Evolutionary conservation across 2,113 vertebrate genomes (phyloP).

Genomic region (Eudyptes chrysolophus): DNA sequence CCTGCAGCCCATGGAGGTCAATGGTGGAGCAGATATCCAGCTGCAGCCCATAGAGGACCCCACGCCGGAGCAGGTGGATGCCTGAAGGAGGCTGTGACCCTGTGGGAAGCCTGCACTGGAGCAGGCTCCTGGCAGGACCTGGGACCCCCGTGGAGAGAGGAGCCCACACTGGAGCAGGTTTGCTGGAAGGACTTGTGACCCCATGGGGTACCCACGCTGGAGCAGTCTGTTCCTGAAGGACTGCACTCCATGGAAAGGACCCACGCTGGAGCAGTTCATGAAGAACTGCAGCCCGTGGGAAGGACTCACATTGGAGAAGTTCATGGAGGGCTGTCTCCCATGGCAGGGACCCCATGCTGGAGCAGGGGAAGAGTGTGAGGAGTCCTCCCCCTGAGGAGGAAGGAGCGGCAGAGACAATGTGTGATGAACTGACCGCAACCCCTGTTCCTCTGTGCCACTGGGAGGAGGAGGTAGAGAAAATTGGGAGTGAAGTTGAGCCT

Average conservation of each 20-base stretch:
- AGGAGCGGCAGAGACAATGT: neutral
- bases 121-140: neutral
- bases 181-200: neutral
- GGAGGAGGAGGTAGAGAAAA: neutral
- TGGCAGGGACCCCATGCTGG: neutral
- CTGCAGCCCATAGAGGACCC: neutral
- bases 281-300: neutral
- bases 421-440: neutral
- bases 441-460: accelerated
- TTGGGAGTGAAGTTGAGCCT: neutral
- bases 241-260: neutral
- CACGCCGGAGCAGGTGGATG: neutral
- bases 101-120: neutral
- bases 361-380: neutral
- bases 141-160: too few relatives aligned
- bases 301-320: neutral
- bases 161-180: neutral
- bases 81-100: neutral
- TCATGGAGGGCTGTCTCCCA: neutral
- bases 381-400: neutral
- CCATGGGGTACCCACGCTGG: neutral
- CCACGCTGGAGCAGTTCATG: neutral
- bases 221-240: neutral
- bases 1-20: neutral
- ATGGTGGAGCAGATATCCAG: neutral